These are phyloP conservation scores for Hydriomena furcata DNA, from an alignment of 2,888 invertebrate genomes.

Conservation along the genomic window DNA sequence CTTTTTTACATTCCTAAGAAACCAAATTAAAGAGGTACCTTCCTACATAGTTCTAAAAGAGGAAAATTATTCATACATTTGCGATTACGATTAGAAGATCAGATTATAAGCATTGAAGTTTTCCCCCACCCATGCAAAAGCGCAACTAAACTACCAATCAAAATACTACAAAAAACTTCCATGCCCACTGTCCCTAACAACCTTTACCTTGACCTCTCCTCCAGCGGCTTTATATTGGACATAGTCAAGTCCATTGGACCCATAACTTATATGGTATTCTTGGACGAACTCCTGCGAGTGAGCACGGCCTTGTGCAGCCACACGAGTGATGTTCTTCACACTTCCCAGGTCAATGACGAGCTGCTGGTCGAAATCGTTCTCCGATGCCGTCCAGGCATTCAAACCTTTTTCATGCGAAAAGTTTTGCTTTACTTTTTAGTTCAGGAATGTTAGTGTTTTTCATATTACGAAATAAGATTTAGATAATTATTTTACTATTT, in stretches of 20 bases:
- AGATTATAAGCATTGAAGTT: constrained; percentile 15
- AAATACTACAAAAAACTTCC: constrained; percentile 22
- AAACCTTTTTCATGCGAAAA: constrained; percentile 84
- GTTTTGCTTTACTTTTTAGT: constrained; percentile 38
- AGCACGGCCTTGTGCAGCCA: constrained; percentile 95
- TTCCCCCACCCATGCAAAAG: constrained; percentile 21
- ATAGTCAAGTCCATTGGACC: constrained; percentile 94
- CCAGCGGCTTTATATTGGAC: constrained; percentile 94
- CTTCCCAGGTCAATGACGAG: constrained; percentile 94
- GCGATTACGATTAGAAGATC: background rate
- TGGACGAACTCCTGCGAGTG: constrained; percentile 96
- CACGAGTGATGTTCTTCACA: constrained; percentile 93
- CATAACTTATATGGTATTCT: constrained; percentile 97
- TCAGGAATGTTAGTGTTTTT: constrained; percentile 40
- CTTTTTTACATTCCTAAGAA: background rate
- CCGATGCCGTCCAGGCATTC: constrained; percentile 96
- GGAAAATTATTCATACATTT: background rate
- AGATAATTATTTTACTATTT: constrained; percentile 27
- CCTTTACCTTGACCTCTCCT: constrained; percentile 93
- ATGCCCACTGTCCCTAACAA: constrained; percentile 11
- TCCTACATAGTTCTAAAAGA: background rate
- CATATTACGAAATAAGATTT: constrained; percentile 26
- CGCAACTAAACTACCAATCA: constrained; percentile 20
- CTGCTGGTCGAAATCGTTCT: constrained; percentile 96
- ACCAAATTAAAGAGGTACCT: no score